Percentiles rank a stretch among this genome's conserved stretches.
Evolutionary conservation across 2,113 vertebrate species (phyloP).

Genomic region (Pampusana beccarii): DNA sequence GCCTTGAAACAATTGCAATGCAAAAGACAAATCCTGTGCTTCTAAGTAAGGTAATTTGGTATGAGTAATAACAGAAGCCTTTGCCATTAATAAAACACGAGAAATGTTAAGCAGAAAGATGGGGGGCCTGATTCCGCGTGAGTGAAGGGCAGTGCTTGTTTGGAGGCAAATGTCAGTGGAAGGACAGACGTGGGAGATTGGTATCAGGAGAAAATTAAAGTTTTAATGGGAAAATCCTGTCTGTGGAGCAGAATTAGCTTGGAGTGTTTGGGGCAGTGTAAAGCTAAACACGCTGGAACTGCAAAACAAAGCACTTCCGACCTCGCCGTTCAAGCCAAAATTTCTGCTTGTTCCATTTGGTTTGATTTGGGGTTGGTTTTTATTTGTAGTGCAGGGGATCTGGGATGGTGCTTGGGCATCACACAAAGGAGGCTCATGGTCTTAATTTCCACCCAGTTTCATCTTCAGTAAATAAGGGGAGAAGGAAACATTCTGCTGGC

Average conservation of each 20-base stretch:
- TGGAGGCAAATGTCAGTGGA: background rate
- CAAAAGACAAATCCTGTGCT: background rate
- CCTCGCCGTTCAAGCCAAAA: background rate
- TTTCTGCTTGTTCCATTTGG: background rate
- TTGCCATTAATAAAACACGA: background rate
- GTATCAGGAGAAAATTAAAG: background rate
- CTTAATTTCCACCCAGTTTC: background rate
- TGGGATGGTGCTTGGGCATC: background rate
- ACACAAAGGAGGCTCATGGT: background rate
- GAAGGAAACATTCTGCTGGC: background rate
- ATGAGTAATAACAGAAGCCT: background rate
- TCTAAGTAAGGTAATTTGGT: background rate
- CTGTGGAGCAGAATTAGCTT: background rate
- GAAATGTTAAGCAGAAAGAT: background rate
- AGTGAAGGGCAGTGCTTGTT: background rate
- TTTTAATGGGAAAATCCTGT: background rate
- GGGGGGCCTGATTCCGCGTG: background rate
- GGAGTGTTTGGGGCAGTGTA: background rate
- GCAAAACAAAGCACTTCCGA: background rate
- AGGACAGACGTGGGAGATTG: background rate
- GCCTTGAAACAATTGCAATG: constrained; percentile 4
- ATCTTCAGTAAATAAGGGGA: background rate
- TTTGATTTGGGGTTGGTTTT: background rate
- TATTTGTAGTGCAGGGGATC: background rate
- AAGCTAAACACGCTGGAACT: background rate